Conservation (phyloP, 1,140 invertebrate species). For the Fopius arisanus region DNA sequence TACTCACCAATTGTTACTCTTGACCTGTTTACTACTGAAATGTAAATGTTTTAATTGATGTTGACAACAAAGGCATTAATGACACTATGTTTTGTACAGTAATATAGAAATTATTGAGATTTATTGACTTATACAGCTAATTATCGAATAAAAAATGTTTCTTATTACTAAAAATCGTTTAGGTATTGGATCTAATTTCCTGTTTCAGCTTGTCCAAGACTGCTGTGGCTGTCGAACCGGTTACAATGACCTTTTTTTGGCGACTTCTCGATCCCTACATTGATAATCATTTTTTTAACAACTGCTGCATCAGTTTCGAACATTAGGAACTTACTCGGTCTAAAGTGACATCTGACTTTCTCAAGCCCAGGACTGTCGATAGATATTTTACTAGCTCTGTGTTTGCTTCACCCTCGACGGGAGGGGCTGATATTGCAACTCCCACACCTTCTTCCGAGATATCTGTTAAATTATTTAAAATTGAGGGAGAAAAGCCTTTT, state of each 20-base stretch:
- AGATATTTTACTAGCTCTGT: conserved; percentile 78
- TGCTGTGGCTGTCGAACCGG: conserved; percentile 52
- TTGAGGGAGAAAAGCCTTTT: background rate
- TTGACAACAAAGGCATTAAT: background rate
- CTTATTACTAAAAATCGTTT: background rate
- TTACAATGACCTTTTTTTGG: conserved; percentile 60
- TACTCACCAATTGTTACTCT: too few relatives aligned
- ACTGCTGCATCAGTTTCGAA: background rate
- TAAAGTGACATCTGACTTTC: conserved; percentile 75
- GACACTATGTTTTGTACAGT: background rate
- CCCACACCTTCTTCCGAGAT: conserved; percentile 66
- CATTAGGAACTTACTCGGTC: conserved; percentile 67
- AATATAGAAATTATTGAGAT: background rate
- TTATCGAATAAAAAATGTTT: conserved; percentile 1
- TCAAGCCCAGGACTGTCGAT: conserved; percentile 71
- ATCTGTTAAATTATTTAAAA: conserved; percentile 44
- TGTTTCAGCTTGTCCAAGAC: conserved; percentile 54
- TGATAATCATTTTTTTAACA: conserved; percentile 14
- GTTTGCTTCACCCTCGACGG: conserved; percentile 82
- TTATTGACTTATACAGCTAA: background rate
- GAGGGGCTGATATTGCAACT: conserved; percentile 78
- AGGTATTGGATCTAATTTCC: conserved; percentile 44
- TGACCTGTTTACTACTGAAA: too few relatives aligned
- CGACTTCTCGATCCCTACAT: conserved; percentile 65
- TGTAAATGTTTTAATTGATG: background rate